Conservation (phyloP, 2,797 vertebrate species). For the Melanotaenia nigrans region DNA sequence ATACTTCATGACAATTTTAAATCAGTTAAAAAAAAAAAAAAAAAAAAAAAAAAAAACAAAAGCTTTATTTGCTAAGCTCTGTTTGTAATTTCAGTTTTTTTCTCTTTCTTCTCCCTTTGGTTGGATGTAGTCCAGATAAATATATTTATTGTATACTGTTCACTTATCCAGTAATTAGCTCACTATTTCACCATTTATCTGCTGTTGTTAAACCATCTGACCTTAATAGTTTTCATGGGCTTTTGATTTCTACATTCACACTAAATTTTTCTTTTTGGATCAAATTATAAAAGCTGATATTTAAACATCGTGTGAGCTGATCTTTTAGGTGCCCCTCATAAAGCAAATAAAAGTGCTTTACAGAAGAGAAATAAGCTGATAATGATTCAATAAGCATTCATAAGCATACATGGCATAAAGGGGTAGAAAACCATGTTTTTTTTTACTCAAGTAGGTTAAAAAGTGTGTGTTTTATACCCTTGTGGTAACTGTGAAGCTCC, state of each 20-base stretch:
- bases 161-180: no score
- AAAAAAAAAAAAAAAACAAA: no score
- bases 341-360: neutral
- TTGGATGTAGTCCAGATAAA: neutral
- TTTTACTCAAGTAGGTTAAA: neutral
- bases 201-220: neutral
- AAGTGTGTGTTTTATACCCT: slow-evolving; percentile 68
- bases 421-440: neutral
- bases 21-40: no score
- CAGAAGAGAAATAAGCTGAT: neutral
- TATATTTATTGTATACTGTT: neutral
- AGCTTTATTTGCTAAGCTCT: neutral
- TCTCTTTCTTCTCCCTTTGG: no score
- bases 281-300: no score
- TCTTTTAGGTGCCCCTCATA: no score
- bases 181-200: neutral
- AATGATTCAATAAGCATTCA: neutral
- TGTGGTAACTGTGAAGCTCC: slow-evolving; percentile 89
- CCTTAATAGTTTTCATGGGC: neutral
- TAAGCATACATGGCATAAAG: neutral
- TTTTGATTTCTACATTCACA: neutral
- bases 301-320: no score
- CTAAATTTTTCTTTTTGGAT: no score
- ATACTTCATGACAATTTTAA: neutral
- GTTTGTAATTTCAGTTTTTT: no score